Percentiles rank a stretch among this genome's conserved stretches.
phyloP scores from a whole-genome alignment of 2,888 invertebrate genomes.

The Lycophotia porphyrea region DNA sequence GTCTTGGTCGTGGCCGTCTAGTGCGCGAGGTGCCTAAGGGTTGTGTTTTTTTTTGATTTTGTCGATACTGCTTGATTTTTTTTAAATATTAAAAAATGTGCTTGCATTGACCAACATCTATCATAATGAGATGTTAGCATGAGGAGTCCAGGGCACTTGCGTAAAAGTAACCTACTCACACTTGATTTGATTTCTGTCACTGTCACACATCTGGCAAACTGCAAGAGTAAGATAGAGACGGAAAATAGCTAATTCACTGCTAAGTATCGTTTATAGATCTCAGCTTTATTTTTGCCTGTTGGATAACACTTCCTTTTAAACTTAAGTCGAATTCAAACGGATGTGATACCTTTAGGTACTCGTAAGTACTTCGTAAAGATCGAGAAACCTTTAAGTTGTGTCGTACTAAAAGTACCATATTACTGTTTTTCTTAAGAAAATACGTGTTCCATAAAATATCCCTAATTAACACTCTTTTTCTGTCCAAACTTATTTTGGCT shows the following conservation, averaged over 20 bases:
- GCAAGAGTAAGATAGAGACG: neutral
- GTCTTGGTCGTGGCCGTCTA: too few relatives aligned
- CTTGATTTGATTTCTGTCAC: neutral
- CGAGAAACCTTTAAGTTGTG: neutral
- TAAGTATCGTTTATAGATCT: neutral
- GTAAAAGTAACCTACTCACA: neutral
- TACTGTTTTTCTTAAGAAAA: conserved; percentile 22
- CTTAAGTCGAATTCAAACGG: neutral
- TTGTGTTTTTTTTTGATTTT: too few relatives aligned
- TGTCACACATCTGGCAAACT: neutral
- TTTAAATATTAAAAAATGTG: neutral
- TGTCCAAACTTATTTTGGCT: conserved; percentile 21
- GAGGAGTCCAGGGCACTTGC: neutral
- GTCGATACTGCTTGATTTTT: neutral
- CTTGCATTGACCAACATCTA: neutral
- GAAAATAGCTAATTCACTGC: neutral
- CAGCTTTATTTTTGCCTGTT: neutral
- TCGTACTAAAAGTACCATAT: neutral
- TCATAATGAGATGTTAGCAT: neutral
- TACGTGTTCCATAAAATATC: conserved; percentile 28
- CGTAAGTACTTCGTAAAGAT: neutral
- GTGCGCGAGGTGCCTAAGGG: too few relatives aligned
- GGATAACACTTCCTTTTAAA: neutral
- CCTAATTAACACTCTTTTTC: conserved; percentile 39
- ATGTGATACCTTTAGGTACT: neutral